These are phyloP conservation scores for Chymomyza costata DNA, from an alignment of 1,140 invertebrate genomes.

Conservation along the genomic window DNA sequence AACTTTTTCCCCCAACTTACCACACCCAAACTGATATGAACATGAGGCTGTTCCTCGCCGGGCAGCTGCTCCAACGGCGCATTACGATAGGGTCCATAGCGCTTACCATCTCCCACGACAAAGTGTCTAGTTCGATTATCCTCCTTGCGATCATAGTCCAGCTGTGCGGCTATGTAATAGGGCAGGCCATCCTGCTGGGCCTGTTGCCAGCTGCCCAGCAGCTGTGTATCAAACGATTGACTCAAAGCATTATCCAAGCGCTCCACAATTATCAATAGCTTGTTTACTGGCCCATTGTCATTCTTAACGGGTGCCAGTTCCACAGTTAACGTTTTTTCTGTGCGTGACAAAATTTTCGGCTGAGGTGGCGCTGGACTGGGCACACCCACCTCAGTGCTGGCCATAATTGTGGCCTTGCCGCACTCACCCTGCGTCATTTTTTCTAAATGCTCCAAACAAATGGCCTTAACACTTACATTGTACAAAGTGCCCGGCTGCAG, in stretches of 20 bases:
- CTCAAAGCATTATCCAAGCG: constrained; percentile 79
- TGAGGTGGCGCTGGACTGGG: constrained; percentile 80
- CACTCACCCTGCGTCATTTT: constrained; percentile 74
- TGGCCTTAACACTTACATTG: constrained; percentile 81
- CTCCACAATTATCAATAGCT: constrained; percentile 82
- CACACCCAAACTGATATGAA: constrained; percentile 84
- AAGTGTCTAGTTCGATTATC: constrained; percentile 78
- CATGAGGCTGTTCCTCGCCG: constrained; percentile 76
- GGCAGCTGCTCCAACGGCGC: constrained; percentile 79
- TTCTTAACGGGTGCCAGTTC: constrained; percentile 80
- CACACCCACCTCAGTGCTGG: constrained; percentile 82
- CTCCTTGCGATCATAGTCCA: constrained; percentile 74
- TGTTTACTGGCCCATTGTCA: constrained; percentile 84
- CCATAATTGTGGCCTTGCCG: constrained; percentile 76
- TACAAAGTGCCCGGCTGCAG: constrained; percentile 85
- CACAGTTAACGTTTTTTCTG: constrained; percentile 79
- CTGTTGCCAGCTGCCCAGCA: constrained; percentile 79
- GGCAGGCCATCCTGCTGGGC: constrained; percentile 79
- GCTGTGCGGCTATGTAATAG: constrained; percentile 88
- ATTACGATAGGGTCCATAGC: constrained; percentile 87
- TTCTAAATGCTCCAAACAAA: constrained; percentile 77
- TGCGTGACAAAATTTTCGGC: constrained; percentile 79
- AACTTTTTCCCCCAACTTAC: constrained; percentile 71
- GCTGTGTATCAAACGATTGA: constrained; percentile 76
- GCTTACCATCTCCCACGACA: constrained; percentile 84